Evolutionary conservation across 2,113 vertebrate genomes (phyloP), one percentile per base, ranked within the genome.

Genomic region (Brachionichthys hirsutus): DNA sequence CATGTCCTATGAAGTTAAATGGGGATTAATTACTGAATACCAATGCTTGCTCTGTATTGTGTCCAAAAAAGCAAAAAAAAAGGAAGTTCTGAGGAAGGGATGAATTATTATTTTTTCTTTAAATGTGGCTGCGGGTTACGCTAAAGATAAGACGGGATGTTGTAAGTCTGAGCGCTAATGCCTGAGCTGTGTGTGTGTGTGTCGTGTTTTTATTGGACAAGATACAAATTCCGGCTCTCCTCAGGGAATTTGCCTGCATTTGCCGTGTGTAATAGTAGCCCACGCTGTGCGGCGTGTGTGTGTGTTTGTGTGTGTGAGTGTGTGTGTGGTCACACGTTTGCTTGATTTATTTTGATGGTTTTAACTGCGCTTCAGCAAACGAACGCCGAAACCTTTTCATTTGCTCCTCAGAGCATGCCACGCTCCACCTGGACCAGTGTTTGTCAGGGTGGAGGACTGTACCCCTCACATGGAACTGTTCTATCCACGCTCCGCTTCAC

Each of bases 1-100:
- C 75, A 51, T 61, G 66, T 35, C 54, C 59, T 54, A 54, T 81
- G 62, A 81, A 81, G 77, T 84, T 79, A 84, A 85, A 85, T 56
- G 55, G 72, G 70, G 43, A 83, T 85, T 81, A 75, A 82, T 80
- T 77, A 74, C 81, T 87, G 73, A 84, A 78, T 54, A 64, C 24
- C 24, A 30, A 30, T 30, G 24, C 30, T 72, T 70, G 58, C 59
- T 75, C 57, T 73, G 65, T 35, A 65, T 75, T 65, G 57, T 64
- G 54, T n/a, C 77, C 66, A 73, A 70, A 79, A 30, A 80, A 77
- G 72, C 43, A 73, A 70, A 87, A 75, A 87, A 75, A 40, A 74
- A 64, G 54, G 52, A 63, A 41, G 47, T 67, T 78, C 56, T 71
- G 56, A 47, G 57, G 61, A 62, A 70, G 42, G 62, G 22, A 20